phyloP scores from a whole-genome alignment of 2,797 vertebrate species.

The Cossypha caffra region DNA sequence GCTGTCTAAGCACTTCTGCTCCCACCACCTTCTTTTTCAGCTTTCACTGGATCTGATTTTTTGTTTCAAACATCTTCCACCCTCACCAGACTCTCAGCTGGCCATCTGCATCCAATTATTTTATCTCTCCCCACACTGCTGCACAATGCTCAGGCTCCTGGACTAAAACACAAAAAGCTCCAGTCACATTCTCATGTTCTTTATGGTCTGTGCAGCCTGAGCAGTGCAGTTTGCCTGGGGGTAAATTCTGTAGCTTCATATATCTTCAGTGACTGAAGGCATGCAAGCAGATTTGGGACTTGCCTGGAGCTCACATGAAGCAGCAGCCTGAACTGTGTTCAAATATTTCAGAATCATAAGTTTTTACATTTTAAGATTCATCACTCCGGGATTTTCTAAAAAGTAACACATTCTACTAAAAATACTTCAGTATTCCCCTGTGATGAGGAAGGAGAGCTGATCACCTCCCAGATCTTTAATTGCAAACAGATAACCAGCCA shows the following conservation, averaged over 20 bases:
- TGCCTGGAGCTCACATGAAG: neutral
- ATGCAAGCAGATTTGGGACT: neutral
- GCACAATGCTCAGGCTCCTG: neutral
- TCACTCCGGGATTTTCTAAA: neutral
- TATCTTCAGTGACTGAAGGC: conserved; percentile 9
- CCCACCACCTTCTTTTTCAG: neutral
- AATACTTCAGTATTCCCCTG: neutral
- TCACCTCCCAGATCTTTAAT: neutral
- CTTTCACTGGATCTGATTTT: neutral
- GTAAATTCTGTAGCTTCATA: conserved; percentile 5
- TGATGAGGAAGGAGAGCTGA: neutral
- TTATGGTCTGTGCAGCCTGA: conserved; percentile 4
- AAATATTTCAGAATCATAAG: neutral
- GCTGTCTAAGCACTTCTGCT: neutral
- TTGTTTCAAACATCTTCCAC: neutral
- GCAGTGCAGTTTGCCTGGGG: neutral
- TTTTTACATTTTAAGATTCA: neutral
- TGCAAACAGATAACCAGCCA: neutral
- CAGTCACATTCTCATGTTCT: conserved; percentile 37
- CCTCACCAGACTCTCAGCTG: neutral
- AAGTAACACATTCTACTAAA: neutral
- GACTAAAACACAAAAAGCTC: neutral
- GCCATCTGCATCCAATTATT: conserved; percentile 26
- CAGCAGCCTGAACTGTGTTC: neutral
- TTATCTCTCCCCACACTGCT: neutral